A percentile compares a stretch with the other conserved stretches of the same genome.
These are phyloP conservation scores for Salminus brasiliensis DNA, from an alignment of 2,113 vertebrate species.

Conservation along the genomic window DNA sequence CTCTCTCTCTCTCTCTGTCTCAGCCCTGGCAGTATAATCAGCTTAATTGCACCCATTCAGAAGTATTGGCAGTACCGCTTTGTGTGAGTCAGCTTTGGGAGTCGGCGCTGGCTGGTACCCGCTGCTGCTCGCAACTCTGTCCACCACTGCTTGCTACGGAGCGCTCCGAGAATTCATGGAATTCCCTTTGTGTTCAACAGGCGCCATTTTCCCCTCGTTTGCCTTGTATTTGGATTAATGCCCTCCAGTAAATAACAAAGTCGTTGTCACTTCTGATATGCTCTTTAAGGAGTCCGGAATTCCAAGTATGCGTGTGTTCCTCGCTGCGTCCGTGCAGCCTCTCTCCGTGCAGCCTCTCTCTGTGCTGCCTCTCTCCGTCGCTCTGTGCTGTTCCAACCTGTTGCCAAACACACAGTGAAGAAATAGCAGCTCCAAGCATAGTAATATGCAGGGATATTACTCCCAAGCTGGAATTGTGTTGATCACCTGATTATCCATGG, in stretches of 20 bases:
- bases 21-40: conserved; percentile 54
- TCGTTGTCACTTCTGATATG: background rate
- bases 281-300: background rate
- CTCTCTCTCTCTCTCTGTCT: conserved; percentile 9
- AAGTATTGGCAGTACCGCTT: conserved; percentile 40
- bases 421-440: background rate
- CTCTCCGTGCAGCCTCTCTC: conserved; percentile 8
- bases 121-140: conserved; percentile 16
- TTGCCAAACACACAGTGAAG: conserved; percentile 52
- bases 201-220: conserved; percentile 10
- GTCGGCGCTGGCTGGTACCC: conserved; percentile 45
- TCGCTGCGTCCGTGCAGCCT: background rate
- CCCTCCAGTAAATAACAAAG: background rate
- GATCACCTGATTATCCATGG: background rate
- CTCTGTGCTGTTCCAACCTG: conserved; percentile 54
- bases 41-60: conserved; percentile 49
- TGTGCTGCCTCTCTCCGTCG: background rate
- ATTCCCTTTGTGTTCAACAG: conserved; percentile 29
- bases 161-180: conserved; percentile 14
- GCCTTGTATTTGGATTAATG: conserved; percentile 1
- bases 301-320: background rate
- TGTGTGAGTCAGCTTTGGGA: conserved; percentile 48
- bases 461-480: background rate
- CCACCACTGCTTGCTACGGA: background rate
- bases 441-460: background rate